These are phyloP conservation scores for Okamejei kenojei DNA, from an alignment of 2,797 vertebrate genomes.

Conservation along the genomic window DNA sequence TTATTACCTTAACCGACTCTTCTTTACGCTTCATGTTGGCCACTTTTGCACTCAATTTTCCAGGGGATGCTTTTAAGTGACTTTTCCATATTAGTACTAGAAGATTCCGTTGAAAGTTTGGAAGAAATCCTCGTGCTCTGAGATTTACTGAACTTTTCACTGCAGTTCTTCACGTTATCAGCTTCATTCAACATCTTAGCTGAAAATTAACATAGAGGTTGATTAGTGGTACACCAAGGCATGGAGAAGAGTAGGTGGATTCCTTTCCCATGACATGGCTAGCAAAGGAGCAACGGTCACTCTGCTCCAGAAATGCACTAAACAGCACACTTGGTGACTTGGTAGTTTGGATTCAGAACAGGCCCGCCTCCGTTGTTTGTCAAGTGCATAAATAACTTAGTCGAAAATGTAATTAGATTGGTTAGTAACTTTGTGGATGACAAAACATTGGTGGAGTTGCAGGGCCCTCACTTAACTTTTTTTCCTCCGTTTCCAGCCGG, in stretches of 20 bases:
- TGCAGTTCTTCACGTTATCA: not conserved
- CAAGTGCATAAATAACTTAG: too few species aligned
- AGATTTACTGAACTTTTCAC: not conserved
- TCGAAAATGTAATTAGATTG: too few species aligned
- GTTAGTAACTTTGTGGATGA: too few species aligned
- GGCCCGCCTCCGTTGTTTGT: too few species aligned
- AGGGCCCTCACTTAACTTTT: too few species aligned
- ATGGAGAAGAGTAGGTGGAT: too few species aligned
- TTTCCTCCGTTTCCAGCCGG: too few species aligned
- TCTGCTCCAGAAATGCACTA: not conserved
- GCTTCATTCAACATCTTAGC: not conserved
- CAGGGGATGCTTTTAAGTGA: conserved; percentile 43
- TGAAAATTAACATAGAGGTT: conserved; percentile 24
- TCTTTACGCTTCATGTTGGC: conserved; percentile 68
- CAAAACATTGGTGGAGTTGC: too few species aligned
- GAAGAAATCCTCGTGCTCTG: not conserved
- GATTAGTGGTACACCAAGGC: not conserved
- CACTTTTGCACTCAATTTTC: conserved; percentile 71
- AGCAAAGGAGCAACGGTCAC: not conserved
- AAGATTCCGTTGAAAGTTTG: not conserved
- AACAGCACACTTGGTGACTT: too few species aligned
- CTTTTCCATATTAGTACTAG: not conserved
- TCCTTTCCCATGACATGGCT: not conserved
- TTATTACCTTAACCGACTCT: conserved; percentile 49
- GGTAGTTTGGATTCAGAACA: too few species aligned